Base-by-base conservation (phyloP, 2,113 vertebrate genomes). In the Alaudala cheleensis region DNA sequence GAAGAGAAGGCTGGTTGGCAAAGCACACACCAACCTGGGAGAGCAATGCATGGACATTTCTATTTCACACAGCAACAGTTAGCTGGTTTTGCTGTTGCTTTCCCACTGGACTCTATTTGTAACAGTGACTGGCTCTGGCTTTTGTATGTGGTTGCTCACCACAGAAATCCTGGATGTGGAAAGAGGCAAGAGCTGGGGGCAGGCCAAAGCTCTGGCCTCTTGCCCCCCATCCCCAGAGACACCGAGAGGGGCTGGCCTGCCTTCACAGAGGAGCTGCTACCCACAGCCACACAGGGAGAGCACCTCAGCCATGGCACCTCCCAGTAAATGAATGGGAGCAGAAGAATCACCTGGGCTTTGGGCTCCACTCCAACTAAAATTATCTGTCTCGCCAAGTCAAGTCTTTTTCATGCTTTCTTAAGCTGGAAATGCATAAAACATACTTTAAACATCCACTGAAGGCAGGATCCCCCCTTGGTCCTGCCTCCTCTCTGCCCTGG, bases 371-470 rank as follows among this genome's bases (percentile, higher is more conserved):
- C 90, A 90, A 67, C 9, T 56, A 49, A 85, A 87, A 47, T 12
- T 7, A 40, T 39, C 69, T 91, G 39, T 1, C 51, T 71, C 74
- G 65, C 77, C 65, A 81, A 81, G 77, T 23, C 20, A 81, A 81
- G 73, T 0, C 3, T 65, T 85, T 71, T 76, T n/a, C 39, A 56
- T 37, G 23, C 24, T 69, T 82, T 88, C 42, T 58, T 66, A 66
- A 70, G 60, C 47, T 93, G 51, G 26, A 83, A 88, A 88, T 39
- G 56, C 24, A 81, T 73, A 54, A 86, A 90, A 69, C 24, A 21
- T 61, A 49, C 53, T 64, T 28, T 28, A 71, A 73, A 49, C 20
- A 17, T 37, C 62, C 3, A 6, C 62, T 54, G 53, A 65, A 94
- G 73, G 53, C 53, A 65, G n/a, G 5, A 51, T 51, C 28, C 29